Conservation (phyloP, 1,140 invertebrate species). For the Nasonia vitripennis region DNA sequence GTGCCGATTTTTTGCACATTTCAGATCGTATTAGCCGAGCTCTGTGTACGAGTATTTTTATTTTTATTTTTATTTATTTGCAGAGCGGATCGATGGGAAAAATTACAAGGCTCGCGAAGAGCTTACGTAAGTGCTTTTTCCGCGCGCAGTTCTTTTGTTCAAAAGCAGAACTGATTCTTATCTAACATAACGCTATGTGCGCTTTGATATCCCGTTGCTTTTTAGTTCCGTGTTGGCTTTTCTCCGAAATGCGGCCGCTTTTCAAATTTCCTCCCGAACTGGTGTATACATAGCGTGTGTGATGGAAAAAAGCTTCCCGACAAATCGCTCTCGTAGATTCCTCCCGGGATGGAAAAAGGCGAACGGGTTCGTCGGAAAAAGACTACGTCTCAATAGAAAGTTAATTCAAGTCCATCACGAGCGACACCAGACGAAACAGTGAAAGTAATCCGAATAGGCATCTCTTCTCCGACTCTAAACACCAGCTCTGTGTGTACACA, state of each 20-base stretch:
- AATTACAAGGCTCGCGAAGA: background rate
- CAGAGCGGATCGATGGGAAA: background rate
- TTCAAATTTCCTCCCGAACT: background rate
- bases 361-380: background rate
- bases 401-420: background rate
- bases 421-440: slow-evolving; percentile 23
- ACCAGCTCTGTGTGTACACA: background rate
- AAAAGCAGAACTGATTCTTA: slow-evolving; percentile 8
- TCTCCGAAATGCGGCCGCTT: background rate
- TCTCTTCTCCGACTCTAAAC: background rate
- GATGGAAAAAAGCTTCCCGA: background rate
- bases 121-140: background rate
- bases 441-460: slow-evolving; percentile 17
- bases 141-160: slow-evolving; percentile 11
- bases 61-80: background rate
- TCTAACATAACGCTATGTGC: slow-evolving; percentile 7
- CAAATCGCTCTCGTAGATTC: background rate
- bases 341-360: background rate
- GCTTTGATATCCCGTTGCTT: background rate
- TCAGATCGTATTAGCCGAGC: slow-evolving; percentile 35
- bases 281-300: background rate
- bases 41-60: background rate
- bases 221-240: background rate
- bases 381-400: background rate
- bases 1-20: slow-evolving; percentile 24